Percentiles rank a stretch among this genome's conserved stretches.
Evolutionary conservation across 2,797 vertebrate species (phyloP).

Genomic region (Lithobates sylvaticus): DNA sequence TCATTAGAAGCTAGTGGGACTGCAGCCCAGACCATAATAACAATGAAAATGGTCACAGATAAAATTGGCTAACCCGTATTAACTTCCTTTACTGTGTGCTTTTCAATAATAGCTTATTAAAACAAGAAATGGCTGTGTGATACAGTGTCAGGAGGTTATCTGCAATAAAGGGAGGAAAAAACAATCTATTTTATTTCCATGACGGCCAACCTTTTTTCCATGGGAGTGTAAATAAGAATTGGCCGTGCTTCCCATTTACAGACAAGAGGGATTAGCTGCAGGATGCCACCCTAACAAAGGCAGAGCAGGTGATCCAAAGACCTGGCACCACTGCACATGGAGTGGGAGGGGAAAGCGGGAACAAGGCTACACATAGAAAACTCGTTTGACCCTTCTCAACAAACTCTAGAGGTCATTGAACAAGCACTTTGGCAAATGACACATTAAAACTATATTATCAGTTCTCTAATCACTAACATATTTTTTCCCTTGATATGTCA

Average conservation of each 20-base stretch:
- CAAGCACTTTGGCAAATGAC: conserved; percentile 6
- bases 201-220: conserved; percentile 66
- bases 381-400: conserved; percentile 29
- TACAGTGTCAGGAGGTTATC: conserved; percentile 53
- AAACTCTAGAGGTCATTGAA: conserved; percentile 39
- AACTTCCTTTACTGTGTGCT: conserved; percentile 23
- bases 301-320: conserved; percentile 38
- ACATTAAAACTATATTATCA: conserved; percentile 7
- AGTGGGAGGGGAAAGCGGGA: conserved; percentile 35
- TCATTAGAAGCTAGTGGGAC: not conserved
- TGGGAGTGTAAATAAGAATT: conserved; percentile 57
- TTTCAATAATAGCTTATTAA: conserved; percentile 47
- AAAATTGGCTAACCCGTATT: conserved; percentile 11
- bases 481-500: not conserved
- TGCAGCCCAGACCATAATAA: not conserved
- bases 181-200: conserved; percentile 55
- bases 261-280: conserved; percentile 42
- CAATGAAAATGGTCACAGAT: conserved; percentile 2
- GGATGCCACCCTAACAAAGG: conserved; percentile 55
- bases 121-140: conserved; percentile 48
- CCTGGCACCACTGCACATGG: conserved; percentile 49
- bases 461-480: not conserved
- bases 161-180: conserved; percentile 25
- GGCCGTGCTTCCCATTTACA: conserved; percentile 57
- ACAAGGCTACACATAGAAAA: conserved; percentile 19